phyloP scores from a whole-genome alignment of 1,140 invertebrate genomes.

The Lethrus apterus region DNA sequence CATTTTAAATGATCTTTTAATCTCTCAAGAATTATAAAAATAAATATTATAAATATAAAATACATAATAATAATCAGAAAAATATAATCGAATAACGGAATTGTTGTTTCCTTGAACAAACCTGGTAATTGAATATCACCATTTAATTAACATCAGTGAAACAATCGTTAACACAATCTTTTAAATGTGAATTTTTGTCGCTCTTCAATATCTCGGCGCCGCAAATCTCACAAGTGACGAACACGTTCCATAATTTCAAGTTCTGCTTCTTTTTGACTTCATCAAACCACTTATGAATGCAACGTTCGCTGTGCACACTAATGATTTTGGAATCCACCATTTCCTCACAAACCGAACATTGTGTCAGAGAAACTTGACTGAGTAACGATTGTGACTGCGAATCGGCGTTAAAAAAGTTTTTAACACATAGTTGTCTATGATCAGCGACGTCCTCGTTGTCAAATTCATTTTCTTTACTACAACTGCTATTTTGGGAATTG shows the following conservation, averaged over 20 bases:
- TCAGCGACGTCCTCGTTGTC: too few species aligned
- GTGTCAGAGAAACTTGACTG: neutral
- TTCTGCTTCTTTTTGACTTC: constrained; percentile 34
- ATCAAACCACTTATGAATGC: constrained; percentile 43
- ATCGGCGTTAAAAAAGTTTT: too few species aligned
- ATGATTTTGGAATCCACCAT: constrained; percentile 40
- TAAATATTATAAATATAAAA: too few species aligned
- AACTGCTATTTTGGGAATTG: too few species aligned
- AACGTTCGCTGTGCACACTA: constrained; percentile 50
- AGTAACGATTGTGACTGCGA: constrained; percentile 28
- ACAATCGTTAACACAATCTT: constrained; percentile 48
- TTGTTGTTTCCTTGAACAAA: too few species aligned
- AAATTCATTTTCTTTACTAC: too few species aligned
- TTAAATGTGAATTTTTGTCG: constrained; percentile 53
- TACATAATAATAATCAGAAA: too few species aligned
- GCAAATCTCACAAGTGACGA: constrained; percentile 53
- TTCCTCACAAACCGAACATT: constrained; percentile 49
- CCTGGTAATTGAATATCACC: too few species aligned
- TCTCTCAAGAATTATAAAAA: too few species aligned
- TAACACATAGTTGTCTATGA: too few species aligned
- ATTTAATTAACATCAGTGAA: constrained; percentile 37
- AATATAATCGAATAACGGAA: too few species aligned
- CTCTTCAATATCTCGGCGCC: constrained; percentile 43
- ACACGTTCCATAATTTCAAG: constrained; percentile 16
- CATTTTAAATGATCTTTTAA: too few species aligned